Evolutionary conservation across 1,140 invertebrate genomes (phyloP), one percentile per base, ranked within the genome.

Genomic region (Platyura marginata): DNA sequence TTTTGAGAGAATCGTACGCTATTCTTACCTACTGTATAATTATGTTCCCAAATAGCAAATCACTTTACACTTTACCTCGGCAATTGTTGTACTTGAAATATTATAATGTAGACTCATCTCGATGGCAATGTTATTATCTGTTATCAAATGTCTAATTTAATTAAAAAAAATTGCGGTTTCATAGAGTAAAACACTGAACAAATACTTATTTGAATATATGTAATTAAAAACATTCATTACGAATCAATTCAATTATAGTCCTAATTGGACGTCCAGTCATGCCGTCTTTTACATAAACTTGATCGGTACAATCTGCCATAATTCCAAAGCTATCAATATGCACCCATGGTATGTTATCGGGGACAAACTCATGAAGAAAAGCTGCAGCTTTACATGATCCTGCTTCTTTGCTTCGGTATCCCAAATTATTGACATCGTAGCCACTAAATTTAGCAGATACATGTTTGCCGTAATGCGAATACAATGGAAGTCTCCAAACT

Each of bases 261-360:
- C 84, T 67, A 1, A 80, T 81, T 10, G 84, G 83, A 42, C 80
- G 64, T 11, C 82, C 82, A 43, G 75, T 72, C 77, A 82, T 81
- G 42, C 74, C 74, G 21, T 21, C 6, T 15, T 21, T 21, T 5
- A 21, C 3, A 34, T 46, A 43, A 16, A 8, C 29, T 36, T 75
- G 67, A 32, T 79, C 74, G 43, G 81, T 77, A 44, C 66, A 65
- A n/a, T 71, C 74, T 44, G 74, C 74, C 69, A 82, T 79, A 0
- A 89, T 79, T 46, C 82, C 78, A 48, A 86, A 85, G 15, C 88
- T 91, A 56, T 92, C 87, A 39, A 91, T 57, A 62, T 92, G 87
- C 47, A 87, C 52, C 85, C 85, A 91, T 13, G 67, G 60, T 3
- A 41, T 46, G 32, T 76, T 66, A 32, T 68, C 66, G 3, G 70